Evolutionary conservation across 1,140 invertebrate genomes (phyloP).

Genomic region (Cherax quadricarinatus): DNA sequence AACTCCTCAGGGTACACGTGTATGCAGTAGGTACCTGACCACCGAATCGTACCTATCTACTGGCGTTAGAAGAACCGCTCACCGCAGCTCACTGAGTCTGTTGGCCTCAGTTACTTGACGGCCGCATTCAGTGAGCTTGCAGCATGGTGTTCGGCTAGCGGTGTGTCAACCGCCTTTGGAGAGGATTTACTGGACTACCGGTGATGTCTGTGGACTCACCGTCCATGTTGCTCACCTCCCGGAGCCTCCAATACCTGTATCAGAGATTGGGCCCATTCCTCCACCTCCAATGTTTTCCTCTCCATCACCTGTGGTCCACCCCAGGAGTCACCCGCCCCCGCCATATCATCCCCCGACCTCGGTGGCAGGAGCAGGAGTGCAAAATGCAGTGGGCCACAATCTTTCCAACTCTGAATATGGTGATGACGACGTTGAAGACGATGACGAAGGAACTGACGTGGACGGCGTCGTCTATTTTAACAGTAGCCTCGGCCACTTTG

Average conservation of each 20-base stretch:
- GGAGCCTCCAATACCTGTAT: slow-evolving; percentile 92
- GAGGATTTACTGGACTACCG: too few relatives aligned
- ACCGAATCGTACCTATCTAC: too few relatives aligned
- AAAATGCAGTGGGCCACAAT: slow-evolving; percentile 64
- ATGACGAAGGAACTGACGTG: slow-evolving; percentile 51
- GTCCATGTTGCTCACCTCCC: slow-evolving; percentile 80
- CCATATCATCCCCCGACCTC: slow-evolving; percentile 72
- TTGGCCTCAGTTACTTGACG: too few relatives aligned
- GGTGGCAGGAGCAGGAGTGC: slow-evolving; percentile 53
- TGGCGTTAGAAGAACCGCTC: too few relatives aligned
- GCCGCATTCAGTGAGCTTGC: too few relatives aligned
- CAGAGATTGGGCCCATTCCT: slow-evolving; percentile 95
- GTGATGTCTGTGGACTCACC: too few relatives aligned
- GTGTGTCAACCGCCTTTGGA: too few relatives aligned
- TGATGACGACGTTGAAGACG: slow-evolving; percentile 60
- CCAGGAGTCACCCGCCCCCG: slow-evolving; percentile 78
- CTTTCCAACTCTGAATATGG: slow-evolving; percentile 63
- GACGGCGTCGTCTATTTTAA: slow-evolving; percentile 36
- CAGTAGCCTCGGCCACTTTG: slow-evolving; percentile 19
- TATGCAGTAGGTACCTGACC: too few relatives aligned
- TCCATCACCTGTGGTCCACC: slow-evolving; percentile 85
- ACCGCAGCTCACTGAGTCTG: too few relatives aligned
- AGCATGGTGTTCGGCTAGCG: too few relatives aligned
- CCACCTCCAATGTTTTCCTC: slow-evolving; percentile 97
- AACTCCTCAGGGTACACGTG: too few relatives aligned